These are phyloP conservation scores for Pomatostomus ruficeps DNA, from an alignment of 2,113 vertebrate species.

Conservation along the genomic window DNA sequence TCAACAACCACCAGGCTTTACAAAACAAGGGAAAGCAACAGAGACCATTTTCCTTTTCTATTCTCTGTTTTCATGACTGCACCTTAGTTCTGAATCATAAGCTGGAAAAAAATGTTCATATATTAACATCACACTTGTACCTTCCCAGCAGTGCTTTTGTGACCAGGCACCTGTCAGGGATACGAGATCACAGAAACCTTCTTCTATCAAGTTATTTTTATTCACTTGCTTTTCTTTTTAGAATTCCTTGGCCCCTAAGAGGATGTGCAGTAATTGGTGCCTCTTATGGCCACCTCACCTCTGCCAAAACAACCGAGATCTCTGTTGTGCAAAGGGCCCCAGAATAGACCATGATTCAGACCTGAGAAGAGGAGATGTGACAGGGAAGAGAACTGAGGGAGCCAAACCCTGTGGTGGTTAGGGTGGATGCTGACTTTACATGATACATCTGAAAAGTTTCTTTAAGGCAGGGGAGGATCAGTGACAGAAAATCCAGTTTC, in stretches of 20 bases:
- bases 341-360: slow-evolving; percentile 27
- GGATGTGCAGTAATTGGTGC: background rate
- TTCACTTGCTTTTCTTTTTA: background rate
- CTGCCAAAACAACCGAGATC: background rate
- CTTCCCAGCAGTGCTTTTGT: background rate
- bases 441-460: background rate
- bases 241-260: background rate
- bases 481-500: background rate
- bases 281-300: background rate
- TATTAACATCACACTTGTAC: background rate
- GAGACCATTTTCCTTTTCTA: background rate
- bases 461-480: background rate
- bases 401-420: background rate
- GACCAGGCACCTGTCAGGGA: background rate
- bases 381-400: background rate
- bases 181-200: background rate
- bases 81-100: background rate
- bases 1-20: background rate
- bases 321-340: background rate
- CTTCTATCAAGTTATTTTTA: slow-evolving; percentile 39
- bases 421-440: background rate
- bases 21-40: background rate
- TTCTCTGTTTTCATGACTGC: background rate
- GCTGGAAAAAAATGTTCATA: background rate
- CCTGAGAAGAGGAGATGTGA: background rate